Percentiles rank a stretch among this genome's conserved stretches.
phyloP scores from a whole-genome alignment of 2,888 invertebrate species.

The Hipparchia semele region DNA sequence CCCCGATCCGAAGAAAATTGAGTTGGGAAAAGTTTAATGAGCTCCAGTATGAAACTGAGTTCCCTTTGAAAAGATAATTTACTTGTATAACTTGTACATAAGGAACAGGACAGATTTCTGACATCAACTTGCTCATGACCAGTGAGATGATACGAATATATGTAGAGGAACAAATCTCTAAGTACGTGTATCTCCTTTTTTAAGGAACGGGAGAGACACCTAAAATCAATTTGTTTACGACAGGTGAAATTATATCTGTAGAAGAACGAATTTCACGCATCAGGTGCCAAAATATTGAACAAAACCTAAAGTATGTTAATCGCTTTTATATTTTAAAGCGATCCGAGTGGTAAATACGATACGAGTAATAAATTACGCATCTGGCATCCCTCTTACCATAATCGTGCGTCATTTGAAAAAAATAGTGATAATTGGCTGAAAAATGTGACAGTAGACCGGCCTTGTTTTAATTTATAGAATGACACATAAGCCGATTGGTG shows the following conservation, averaged over 20 bases:
- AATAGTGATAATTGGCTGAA: background rate
- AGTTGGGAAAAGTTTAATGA: constrained; percentile 64
- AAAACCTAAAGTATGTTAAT: background rate
- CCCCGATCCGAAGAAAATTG: constrained; percentile 62
- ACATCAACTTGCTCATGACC: constrained; percentile 32
- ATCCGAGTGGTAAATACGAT: too few species aligned
- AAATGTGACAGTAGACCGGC: background rate
- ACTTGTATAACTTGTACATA: constrained; percentile 43
- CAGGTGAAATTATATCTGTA: background rate
- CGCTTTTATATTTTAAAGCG: too few species aligned
- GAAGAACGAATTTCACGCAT: background rate
- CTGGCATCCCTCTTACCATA: too few species aligned
- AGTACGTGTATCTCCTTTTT: too few species aligned
- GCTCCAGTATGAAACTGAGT: constrained; percentile 48
- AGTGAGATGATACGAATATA: background rate
- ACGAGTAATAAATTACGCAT: too few species aligned
- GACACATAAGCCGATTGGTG: background rate
- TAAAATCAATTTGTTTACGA: constrained; percentile 33
- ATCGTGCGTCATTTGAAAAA: too few species aligned
- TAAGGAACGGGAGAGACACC: constrained; percentile 38
- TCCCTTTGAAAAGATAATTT: constrained; percentile 49
- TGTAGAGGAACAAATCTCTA: background rate
- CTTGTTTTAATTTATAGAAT: background rate
- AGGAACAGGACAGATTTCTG: constrained; percentile 37
- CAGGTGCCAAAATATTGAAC: background rate